Base-by-base conservation (phyloP, 1,140 invertebrate genomes). In the Drosophila nikananu region DNA sequence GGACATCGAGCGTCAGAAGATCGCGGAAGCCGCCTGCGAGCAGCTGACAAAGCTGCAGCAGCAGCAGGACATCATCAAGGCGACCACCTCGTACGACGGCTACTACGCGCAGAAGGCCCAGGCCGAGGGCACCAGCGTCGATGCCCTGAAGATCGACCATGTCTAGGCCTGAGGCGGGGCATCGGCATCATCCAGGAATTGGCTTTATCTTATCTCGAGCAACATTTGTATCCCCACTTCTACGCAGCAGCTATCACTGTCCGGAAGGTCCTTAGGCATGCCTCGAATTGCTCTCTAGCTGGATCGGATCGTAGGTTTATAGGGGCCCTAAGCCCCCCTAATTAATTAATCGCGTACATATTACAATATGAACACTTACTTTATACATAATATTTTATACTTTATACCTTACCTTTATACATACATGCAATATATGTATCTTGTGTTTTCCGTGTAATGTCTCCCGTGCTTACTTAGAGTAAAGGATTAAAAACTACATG, bases 21-120 rank as follows among this genome's bases (percentile, higher is more conserved):
- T 92, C 27, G 82, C 86, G 30, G 91, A 81, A 15, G 87, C 89
- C 6, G 91, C 91, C 19, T 78, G 78, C 13, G 86, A 91, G 61
- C 91, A 92, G 66, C 61, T 92, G 1, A 70, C 83, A 7, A 92
- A 91, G 41, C 63, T 92, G 51, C 78, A 91, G 46, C 74, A 80
- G 54, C 80, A 90, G 57, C 81, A 90, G 68, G 87, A 90, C 44
- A 87, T 90, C 10, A 87, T 90, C 30, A 89, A 89, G 70, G 86
- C 86, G 12, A 81, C 78, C 57, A 76, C 81, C 51, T 90, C 86
- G 23, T 90, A 90, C 70, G 86, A 90, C 41, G 86, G 86, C 21
- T 90, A 91, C 68, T 90, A 82, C 49, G 79, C 79, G 42, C 79
- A 82, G 51, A 90, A 90, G 62, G 82, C 86, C 55, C 82, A 91